These are phyloP conservation scores for Diadumene lineata DNA, from an alignment of 92 coral and sea anemone species.

Conservation along the genomic window DNA sequence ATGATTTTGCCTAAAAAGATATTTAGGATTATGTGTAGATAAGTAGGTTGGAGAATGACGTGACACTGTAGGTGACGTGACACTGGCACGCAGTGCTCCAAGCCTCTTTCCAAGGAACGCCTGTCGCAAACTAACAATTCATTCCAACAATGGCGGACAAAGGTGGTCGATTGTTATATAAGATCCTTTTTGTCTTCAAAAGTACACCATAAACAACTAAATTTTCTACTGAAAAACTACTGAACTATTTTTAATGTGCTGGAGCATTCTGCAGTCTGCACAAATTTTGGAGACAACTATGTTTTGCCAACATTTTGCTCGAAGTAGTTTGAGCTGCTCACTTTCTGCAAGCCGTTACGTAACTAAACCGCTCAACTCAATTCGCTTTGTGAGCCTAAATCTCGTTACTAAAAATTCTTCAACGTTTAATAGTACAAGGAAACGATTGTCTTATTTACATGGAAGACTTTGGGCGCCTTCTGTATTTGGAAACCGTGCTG, in stretches of 20 bases:
- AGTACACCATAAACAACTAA: not conserved
- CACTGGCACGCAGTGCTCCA: not conserved
- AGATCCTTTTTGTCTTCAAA: not conserved
- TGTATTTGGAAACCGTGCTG: not conserved
- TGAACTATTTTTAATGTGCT: not conserved
- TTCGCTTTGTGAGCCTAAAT: not conserved
- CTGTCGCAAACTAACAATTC: not conserved
- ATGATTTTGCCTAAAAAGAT: no score
- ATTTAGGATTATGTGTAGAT: no score
- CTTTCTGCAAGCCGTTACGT: not conserved
- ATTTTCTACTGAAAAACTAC: not conserved
- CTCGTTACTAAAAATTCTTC: not conserved
- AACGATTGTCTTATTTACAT: not conserved
- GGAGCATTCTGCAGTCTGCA: not conserved
- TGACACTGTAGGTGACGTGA: no score
- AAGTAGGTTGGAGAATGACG: no score
- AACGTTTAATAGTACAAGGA: not conserved
- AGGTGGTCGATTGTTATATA: not conserved
- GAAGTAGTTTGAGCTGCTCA: not conserved
- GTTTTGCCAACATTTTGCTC: not conserved
- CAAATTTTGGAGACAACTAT: not conserved
- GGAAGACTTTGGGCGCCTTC: not conserved
- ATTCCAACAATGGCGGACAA: not conserved
- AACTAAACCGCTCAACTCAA: not conserved
- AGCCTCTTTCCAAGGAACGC: not conserved